Conservation (phyloP, 2,113 vertebrate species). For the Scomber colias region DNA sequence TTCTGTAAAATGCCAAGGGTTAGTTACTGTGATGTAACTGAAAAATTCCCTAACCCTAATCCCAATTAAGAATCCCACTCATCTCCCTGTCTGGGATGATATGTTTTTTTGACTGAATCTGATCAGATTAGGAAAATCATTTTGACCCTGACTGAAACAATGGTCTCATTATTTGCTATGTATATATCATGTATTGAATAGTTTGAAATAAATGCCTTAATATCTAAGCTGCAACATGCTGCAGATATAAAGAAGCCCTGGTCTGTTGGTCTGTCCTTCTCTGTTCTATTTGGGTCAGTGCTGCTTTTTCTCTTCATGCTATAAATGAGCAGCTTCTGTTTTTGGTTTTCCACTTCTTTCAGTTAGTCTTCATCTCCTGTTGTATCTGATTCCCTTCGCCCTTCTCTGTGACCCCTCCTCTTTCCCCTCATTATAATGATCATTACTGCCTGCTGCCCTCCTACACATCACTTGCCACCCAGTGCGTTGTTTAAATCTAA, state of each 20-base stretch:
- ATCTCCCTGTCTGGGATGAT: not conserved
- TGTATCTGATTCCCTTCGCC: not conserved
- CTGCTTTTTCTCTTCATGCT: not conserved
- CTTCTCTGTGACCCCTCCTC: constrained; percentile 11
- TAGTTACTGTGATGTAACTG: no score
- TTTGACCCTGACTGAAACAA: not conserved
- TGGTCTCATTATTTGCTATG: not conserved
- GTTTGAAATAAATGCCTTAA: not conserved
- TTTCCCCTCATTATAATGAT: constrained; percentile 45
- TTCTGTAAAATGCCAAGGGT: no score
- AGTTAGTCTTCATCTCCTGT: not conserved
- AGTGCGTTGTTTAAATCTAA: constrained; percentile 65
- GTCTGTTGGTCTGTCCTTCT: not conserved
- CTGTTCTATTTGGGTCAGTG: not conserved
- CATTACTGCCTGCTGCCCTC: constrained; percentile 57
- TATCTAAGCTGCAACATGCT: not conserved
- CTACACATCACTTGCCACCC: constrained; percentile 66
- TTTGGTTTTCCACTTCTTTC: not conserved
- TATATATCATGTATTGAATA: not conserved
- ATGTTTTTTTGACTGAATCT: not conserved
- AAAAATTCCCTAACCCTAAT: no score
- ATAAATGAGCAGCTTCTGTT: not conserved
- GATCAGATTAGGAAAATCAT: not conserved
- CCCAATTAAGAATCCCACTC: no score
- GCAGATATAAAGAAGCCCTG: not conserved